These are phyloP conservation scores for Tenthredo livida DNA, from an alignment of 2,888 invertebrate species.

Conservation along the genomic window DNA sequence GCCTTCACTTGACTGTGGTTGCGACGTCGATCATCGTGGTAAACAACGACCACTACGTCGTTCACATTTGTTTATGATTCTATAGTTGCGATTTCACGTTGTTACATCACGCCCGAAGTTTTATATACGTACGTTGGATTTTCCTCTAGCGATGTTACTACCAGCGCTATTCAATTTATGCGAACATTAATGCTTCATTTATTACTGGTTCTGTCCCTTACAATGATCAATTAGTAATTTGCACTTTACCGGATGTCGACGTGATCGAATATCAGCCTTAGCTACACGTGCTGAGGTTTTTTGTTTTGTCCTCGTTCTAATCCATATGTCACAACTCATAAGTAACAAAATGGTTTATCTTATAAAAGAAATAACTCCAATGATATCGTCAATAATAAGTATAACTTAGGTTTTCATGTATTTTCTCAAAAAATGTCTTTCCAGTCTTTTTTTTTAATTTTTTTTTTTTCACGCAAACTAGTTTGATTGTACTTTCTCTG, in stretches of 20 bases:
- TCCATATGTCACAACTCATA: not conserved
- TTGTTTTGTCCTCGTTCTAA: not conserved
- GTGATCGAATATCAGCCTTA: not conserved
- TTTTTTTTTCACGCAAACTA: not conserved
- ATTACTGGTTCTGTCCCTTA: not conserved
- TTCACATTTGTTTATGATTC: constrained; percentile 43
- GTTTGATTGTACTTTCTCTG: not conserved
- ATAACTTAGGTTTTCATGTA: not conserved
- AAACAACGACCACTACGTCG: constrained; percentile 45
- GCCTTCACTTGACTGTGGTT: constrained; percentile 31
- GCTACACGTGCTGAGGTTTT: not conserved
- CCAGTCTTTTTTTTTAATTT: not conserved
- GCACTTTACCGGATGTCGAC: not conserved
- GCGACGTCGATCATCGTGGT: constrained; percentile 32
- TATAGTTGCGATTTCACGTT: constrained; percentile 20
- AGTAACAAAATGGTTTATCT: not conserved
- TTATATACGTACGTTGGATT: not conserved
- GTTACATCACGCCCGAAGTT: constrained; percentile 18
- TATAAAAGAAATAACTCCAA: not conserved
- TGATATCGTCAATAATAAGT: not conserved
- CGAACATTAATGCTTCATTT: not conserved
- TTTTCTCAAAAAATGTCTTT: not conserved
- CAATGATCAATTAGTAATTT: constrained; percentile 15
- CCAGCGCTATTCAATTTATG: not conserved
- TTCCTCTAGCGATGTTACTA: not conserved